A percentile compares a stretch with the other conserved stretches of the same genome.
phyloP scores from a whole-genome alignment of 2,113 vertebrate species.

The Phainopepla nitens region DNA sequence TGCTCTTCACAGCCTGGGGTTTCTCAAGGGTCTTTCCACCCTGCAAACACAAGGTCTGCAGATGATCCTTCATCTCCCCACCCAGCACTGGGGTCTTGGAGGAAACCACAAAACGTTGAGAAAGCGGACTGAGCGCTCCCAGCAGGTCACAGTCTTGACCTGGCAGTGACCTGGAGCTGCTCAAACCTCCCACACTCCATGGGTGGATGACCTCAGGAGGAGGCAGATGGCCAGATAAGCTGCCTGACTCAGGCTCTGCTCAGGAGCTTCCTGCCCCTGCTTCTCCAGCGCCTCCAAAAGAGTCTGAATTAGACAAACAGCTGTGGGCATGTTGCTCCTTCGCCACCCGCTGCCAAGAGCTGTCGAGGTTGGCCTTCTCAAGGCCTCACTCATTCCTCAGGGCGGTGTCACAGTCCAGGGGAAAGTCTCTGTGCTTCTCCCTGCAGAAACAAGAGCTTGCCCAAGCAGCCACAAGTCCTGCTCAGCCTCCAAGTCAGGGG shows the following conservation, averaged over 20 bases:
- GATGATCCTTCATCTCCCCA: neutral
- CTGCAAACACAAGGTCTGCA: neutral
- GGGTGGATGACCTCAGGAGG: neutral
- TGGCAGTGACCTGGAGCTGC: neutral
- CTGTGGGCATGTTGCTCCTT: neutral
- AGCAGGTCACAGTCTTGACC: neutral
- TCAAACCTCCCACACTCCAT: neutral
- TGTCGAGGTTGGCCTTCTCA: neutral
- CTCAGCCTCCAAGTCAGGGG: rapidly evolving
- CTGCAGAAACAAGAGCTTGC: neutral
- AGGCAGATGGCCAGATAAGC: constrained; percentile 12
- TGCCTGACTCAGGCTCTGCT: neutral
- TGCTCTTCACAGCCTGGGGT: neutral
- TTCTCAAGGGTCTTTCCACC: neutral
- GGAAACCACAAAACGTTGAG: rapidly evolving
- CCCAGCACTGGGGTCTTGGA: neutral
- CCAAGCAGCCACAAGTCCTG: neutral
- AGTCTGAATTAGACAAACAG: neutral
- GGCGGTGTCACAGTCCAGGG: neutral
- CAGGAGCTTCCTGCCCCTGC: neutral
- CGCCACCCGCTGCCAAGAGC: neutral
- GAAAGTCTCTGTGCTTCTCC: neutral
- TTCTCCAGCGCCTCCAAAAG: neutral
- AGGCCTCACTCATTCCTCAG: neutral
- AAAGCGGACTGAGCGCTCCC: rapidly evolving